These are phyloP conservation scores for Calameuta pallipes DNA, from an alignment of 2,888 invertebrate genomes.

Conservation along the genomic window DNA sequence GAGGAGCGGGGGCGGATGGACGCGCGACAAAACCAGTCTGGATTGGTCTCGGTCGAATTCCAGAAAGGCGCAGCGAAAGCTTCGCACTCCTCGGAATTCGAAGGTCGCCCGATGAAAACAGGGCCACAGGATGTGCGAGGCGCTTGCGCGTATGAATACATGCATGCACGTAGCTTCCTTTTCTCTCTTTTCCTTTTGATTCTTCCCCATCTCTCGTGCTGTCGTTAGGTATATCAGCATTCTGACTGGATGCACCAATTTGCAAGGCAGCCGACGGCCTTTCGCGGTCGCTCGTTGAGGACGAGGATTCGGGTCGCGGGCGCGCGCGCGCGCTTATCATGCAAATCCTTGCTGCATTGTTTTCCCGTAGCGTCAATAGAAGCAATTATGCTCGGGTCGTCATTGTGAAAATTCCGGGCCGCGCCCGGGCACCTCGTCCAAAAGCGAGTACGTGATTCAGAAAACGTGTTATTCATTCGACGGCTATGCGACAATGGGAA, in stretches of 20 bases:
- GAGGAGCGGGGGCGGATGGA: background rate
- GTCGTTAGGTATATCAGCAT: background rate
- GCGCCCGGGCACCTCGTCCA: slow-evolving; percentile 14
- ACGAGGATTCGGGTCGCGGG: slow-evolving; percentile 19
- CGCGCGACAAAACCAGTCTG: background rate
- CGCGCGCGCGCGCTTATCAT: slow-evolving; percentile 43
- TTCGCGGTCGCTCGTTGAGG: slow-evolving; percentile 35
- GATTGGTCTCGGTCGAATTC: background rate
- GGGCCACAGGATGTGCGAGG: background rate
- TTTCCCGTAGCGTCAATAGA: slow-evolving; percentile 20
- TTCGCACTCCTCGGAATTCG: background rate
- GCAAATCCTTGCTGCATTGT: slow-evolving; percentile 52
- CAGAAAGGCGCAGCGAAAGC: background rate
- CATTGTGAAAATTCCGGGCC: slow-evolving; percentile 23
- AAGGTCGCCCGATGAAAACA: background rate
- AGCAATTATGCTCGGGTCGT: slow-evolving; percentile 20
- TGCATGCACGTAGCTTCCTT: background rate
- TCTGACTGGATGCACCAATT: slow-evolving; percentile 41
- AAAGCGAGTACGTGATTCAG: slow-evolving; percentile 33
- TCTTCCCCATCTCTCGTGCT: background rate
- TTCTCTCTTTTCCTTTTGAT: background rate
- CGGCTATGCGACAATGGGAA: slow-evolving; percentile 26
- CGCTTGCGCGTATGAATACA: background rate
- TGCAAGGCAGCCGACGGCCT: slow-evolving; percentile 37
- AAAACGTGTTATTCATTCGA: slow-evolving; percentile 34